A percentile compares a stretch with the other conserved stretches of the same genome.
Evolutionary conservation across 2,888 invertebrate genomes (phyloP).

Genomic region (Hedya salicella): DNA sequence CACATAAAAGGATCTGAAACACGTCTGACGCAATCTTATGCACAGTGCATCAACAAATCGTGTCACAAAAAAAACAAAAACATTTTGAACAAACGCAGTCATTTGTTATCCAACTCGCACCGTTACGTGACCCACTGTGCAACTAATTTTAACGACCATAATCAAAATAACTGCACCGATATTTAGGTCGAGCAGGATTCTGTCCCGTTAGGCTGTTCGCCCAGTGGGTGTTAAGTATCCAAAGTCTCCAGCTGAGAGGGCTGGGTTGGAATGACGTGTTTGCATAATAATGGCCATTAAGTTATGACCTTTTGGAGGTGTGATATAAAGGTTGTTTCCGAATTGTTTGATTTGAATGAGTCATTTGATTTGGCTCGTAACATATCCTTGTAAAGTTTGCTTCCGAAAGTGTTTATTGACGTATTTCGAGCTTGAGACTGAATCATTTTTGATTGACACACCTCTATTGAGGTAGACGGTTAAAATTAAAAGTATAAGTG

Average conservation of each 20-base stretch:
- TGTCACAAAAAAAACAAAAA: constrained; percentile 25
- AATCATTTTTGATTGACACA: constrained; percentile 12
- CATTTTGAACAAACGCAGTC: constrained; percentile 18
- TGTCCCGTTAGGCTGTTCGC: constrained; percentile 47
- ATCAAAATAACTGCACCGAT: constrained; percentile 44
- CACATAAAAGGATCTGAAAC: background rate
- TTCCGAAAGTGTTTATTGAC: constrained; percentile 7
- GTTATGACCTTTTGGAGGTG: constrained; percentile 12
- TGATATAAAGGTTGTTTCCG: constrained; percentile 15
- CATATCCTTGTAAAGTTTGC: constrained; percentile 19
- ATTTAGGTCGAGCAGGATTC: constrained; percentile 50
- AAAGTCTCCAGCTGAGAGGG: constrained; percentile 24
- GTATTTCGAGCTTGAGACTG: constrained; percentile 8
- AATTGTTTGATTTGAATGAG: constrained; percentile 14
- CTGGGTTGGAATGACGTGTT: constrained; percentile 3
- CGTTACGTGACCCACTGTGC: constrained; percentile 46
- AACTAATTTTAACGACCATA: constrained; percentile 43
- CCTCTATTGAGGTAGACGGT: no score
- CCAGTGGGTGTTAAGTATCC: constrained; percentile 41
- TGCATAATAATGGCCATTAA: constrained; percentile 12
- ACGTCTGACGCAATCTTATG: background rate
- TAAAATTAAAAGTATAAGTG: no score
- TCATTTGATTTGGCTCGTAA: constrained; percentile 17
- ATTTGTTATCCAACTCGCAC: constrained; percentile 34
- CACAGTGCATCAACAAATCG: background rate